Percentiles rank a stretch among this genome's conserved stretches.
Conservation (phyloP, 2,797 vertebrate species). For the Cynopterus sphinx region DNA sequence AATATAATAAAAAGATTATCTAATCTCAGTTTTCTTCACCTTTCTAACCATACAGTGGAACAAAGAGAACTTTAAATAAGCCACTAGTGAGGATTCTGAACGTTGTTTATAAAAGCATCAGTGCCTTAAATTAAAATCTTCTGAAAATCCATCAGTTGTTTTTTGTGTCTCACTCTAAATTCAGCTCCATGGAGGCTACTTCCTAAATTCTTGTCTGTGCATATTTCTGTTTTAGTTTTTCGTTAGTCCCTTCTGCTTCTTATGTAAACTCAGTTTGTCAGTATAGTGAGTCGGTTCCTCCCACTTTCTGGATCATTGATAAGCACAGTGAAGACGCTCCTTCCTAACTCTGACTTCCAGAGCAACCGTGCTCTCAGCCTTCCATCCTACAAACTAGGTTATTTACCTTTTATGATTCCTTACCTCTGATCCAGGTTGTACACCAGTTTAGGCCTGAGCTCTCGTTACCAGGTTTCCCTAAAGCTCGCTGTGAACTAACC, state of each 20-base stretch:
- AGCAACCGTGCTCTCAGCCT: fast-evolving
- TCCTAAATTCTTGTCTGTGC: background rate
- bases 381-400: background rate
- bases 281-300: background rate
- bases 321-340: background rate
- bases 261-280: background rate
- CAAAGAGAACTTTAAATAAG: background rate
- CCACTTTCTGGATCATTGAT: background rate
- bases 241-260: background rate
- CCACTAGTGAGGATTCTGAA: background rate
- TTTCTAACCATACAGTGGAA: background rate
- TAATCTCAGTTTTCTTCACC: background rate
- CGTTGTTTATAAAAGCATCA: background rate
- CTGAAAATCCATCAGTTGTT: slow-evolving; percentile 62
- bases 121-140: background rate
- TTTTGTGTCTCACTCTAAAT: slow-evolving; percentile 19
- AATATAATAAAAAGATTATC: background rate
- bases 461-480: background rate
- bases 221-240: background rate
- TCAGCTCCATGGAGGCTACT: background rate
- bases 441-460: background rate
- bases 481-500: background rate
- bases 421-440: background rate
- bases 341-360: background rate
- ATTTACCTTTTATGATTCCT: background rate